Evolutionary conservation across 1,140 invertebrate genomes (phyloP).

Genomic region (Drosophila watanabei): DNA sequence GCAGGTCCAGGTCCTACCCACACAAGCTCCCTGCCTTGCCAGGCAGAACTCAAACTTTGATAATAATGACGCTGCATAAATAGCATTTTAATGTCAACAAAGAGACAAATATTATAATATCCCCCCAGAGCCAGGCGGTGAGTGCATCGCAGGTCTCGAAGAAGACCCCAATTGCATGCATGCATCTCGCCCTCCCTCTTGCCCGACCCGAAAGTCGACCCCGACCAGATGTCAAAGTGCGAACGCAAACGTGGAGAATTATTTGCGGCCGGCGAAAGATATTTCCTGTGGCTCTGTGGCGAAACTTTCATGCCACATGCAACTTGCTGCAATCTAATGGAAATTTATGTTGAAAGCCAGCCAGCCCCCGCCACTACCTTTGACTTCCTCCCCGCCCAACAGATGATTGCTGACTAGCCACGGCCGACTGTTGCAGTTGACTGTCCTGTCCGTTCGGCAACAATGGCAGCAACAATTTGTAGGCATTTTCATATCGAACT

Average conservation of each 20-base stretch:
- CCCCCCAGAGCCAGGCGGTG: constrained; percentile 22
- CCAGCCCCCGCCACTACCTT: constrained; percentile 29
- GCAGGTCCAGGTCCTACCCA: constrained; percentile 21
- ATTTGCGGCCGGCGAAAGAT: constrained; percentile 81
- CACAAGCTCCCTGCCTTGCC: constrained; percentile 13
- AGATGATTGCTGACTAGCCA: constrained; percentile 29
- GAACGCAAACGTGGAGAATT: constrained; percentile 81
- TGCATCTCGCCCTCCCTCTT: not conserved
- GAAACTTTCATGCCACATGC: constrained; percentile 78
- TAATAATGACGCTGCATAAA: constrained; percentile 83
- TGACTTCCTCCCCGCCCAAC: constrained; percentile 9
- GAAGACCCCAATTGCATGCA: constrained; percentile 34
- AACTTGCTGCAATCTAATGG: constrained; percentile 81
- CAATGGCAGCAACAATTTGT: constrained; percentile 73
- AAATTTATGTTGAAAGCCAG: constrained; percentile 83
- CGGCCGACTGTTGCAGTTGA: constrained; percentile 42
- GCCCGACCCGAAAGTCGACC: constrained; percentile 26
- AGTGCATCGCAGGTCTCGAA: constrained; percentile 34
- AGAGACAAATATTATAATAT: constrained; percentile 83
- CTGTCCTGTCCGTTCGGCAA: constrained; percentile 38
- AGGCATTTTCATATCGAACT: constrained; percentile 80
- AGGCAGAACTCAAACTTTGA: constrained; percentile 56
- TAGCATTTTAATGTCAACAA: constrained; percentile 84
- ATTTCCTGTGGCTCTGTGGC: constrained; percentile 74
- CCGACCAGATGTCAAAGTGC: constrained; percentile 78